A percentile compares a stretch with the other conserved stretches of the same genome.
Evolutionary conservation across 2,797 vertebrate genomes (phyloP).

Genomic region (Acipenser transmontanus): DNA sequence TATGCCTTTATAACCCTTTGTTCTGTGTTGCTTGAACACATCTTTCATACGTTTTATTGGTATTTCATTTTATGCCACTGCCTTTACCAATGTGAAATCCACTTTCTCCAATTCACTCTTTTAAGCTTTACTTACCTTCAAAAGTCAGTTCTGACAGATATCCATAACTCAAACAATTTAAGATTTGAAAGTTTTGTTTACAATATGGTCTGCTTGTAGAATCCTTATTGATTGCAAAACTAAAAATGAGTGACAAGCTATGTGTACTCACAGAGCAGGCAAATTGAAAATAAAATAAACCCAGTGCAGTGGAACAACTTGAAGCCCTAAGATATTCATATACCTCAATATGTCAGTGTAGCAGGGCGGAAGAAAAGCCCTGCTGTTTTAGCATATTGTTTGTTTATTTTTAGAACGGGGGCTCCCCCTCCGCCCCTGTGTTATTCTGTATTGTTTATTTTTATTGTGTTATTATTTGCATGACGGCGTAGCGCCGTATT

Average conservation of each 20-base stretch:
- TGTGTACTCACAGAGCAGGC: not conserved
- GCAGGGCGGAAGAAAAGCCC: too few relatives aligned
- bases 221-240: slow-evolving; percentile 1
- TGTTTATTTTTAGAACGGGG: too few relatives aligned
- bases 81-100: not conserved
- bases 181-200: not conserved
- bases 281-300: slow-evolving; percentile 10
- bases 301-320: slow-evolving; percentile 2
- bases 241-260: slow-evolving; percentile 2
- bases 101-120: not conserved
- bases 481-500: too few relatives aligned
- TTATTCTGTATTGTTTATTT: too few relatives aligned
- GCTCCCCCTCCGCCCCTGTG: too few relatives aligned
- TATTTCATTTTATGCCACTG: not conserved
- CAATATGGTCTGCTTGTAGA: not conserved
- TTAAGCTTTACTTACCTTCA: slow-evolving; percentile 1
- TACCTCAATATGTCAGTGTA: slow-evolving; percentile 1
- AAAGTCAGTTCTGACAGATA: slow-evolving; percentile 4
- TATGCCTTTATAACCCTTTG: too few relatives aligned
- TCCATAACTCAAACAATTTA: slow-evolving; percentile 9
- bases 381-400: too few relatives aligned
- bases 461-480: too few relatives aligned
- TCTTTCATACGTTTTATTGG: too few relatives aligned
- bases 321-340: not conserved
- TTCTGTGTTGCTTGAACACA: too few relatives aligned